These are phyloP conservation scores for Eucera pruinosa DNA, from an alignment of 2,888 invertebrate genomes.

Conservation along the genomic window DNA sequence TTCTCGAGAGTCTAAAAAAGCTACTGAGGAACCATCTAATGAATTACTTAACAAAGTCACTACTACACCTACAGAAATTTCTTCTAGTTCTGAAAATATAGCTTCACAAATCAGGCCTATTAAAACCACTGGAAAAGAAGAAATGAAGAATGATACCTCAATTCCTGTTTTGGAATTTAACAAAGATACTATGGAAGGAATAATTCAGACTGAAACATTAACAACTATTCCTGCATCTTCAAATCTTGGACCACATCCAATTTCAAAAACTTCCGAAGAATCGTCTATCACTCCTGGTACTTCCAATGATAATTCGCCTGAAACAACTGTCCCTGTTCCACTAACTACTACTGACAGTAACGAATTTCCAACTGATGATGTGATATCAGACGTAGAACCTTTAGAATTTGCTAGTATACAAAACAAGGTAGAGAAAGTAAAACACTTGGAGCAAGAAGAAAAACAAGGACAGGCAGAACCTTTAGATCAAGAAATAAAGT, in stretches of 20 bases:
- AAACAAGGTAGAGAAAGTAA: slow-evolving; percentile 49
- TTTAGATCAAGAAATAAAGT: slow-evolving; percentile 73
- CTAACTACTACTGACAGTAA: slow-evolving; percentile 34
- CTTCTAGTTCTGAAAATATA: slow-evolving; percentile 57
- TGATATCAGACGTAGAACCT: slow-evolving; percentile 28
- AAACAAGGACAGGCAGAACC: slow-evolving; percentile 61
- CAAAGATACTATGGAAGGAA: slow-evolving; percentile 71
- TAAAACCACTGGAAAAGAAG: slow-evolving; percentile 75
- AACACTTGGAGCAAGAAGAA: slow-evolving; percentile 50
- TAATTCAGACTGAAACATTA: slow-evolving; percentile 66
- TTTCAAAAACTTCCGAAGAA: slow-evolving; percentile 67
- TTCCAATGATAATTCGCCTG: slow-evolving; percentile 60
- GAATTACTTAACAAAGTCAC: slow-evolving; percentile 34
- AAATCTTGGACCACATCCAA: slow-evolving; percentile 58
- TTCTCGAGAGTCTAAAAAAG: slow-evolving; percentile 28
- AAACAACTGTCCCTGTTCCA: slow-evolving; percentile 42
- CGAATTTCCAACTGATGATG: slow-evolving; percentile 35
- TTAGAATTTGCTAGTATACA: slow-evolving; percentile 37
- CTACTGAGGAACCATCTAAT: slow-evolving; percentile 22
- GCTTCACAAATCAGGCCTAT: slow-evolving; percentile 77
- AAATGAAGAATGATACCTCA: slow-evolving; percentile 71
- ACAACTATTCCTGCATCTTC: slow-evolving; percentile 66
- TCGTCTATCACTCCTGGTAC: slow-evolving; percentile 39
- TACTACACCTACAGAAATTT: slow-evolving; percentile 18
- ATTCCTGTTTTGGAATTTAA: slow-evolving; percentile 73